Evolutionary conservation across 2,888 invertebrate species (phyloP).

Genomic region (Pseudolycoriella hygida): DNA sequence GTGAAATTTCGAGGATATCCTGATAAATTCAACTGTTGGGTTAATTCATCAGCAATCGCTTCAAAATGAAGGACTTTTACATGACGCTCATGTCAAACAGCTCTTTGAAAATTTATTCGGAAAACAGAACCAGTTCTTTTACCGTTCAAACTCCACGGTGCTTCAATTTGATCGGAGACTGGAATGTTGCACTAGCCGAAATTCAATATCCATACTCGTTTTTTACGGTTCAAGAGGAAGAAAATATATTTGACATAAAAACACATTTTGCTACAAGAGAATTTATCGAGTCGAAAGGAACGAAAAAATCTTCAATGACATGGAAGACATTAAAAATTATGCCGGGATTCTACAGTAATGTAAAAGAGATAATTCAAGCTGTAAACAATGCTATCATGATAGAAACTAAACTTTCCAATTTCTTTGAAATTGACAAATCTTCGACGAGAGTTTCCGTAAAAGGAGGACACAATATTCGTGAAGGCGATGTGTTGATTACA

Average conservation of each 20-base stretch:
- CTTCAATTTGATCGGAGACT: background rate
- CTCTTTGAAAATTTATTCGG: conserved; percentile 1
- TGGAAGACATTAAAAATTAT: background rate
- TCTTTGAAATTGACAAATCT: no score
- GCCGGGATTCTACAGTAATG: background rate
- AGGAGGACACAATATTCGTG: no score
- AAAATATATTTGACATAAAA: background rate
- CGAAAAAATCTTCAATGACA: no score
- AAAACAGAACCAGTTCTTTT: conserved; percentile 4
- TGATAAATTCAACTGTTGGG: conserved; percentile 1
- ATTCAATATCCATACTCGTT: conserved; percentile 3
- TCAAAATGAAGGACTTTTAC: conserved; percentile 1
- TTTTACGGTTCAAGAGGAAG: background rate
- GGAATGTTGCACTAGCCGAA: conserved; percentile 3
- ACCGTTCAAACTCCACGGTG: background rate
- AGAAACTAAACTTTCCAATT: no score
- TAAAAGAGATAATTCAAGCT: background rate
- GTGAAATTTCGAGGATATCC: no score
- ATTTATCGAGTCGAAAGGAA: background rate
- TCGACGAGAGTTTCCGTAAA: conserved; percentile 1
- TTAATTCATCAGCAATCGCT: background rate
- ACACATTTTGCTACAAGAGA: background rate
- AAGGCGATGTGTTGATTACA: background rate
- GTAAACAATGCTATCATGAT: background rate
- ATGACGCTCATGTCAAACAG: conserved; percentile 2